Conservation (phyloP, 2,888 invertebrate species). For the Elmis aenea region DNA sequence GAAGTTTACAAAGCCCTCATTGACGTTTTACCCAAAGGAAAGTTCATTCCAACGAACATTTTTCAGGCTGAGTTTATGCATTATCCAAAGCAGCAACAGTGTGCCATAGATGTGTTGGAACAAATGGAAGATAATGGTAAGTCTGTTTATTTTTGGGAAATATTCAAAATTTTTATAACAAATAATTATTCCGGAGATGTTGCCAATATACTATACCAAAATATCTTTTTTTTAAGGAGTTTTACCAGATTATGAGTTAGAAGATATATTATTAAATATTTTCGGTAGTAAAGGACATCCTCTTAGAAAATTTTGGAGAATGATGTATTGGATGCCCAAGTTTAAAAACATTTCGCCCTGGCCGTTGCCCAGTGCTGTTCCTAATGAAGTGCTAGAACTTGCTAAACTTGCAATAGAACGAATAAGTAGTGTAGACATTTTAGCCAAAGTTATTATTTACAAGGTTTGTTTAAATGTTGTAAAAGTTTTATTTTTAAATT, state of each 20-base stretch:
- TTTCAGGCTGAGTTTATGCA: constrained; percentile 89
- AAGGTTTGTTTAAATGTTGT: constrained; percentile 46
- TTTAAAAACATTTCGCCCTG: constrained; percentile 87
- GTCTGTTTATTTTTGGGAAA: no score
- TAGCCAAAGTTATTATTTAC: constrained; percentile 60
- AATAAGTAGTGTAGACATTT: constrained; percentile 77
- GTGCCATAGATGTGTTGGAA: constrained; percentile 81
- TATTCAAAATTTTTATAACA: constrained; percentile 6
- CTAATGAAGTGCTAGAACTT: constrained; percentile 69
- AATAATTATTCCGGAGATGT: no score
- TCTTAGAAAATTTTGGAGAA: constrained; percentile 69
- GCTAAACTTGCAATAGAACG: constrained; percentile 78
- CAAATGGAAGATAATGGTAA: constrained; percentile 92
- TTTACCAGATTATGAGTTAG: constrained; percentile 86
- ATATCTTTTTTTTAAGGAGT: constrained; percentile 57
- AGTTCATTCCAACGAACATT: constrained; percentile 74
- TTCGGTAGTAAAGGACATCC: constrained; percentile 78
- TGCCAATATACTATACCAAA: constrained; percentile 1
- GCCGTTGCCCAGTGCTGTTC: constrained; percentile 72
- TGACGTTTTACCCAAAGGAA: constrained; percentile 84
- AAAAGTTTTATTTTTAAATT: constrained; percentile 7
- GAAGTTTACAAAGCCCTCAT: constrained; percentile 82
- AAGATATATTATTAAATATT: constrained; percentile 71
- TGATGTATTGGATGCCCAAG: constrained; percentile 93
- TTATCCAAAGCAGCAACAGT: constrained; percentile 94